A percentile compares a stretch with the other conserved stretches of the same genome.
Evolutionary conservation across 2,113 vertebrate species (phyloP).

Genomic region (Aptenodytes forsteri): DNA sequence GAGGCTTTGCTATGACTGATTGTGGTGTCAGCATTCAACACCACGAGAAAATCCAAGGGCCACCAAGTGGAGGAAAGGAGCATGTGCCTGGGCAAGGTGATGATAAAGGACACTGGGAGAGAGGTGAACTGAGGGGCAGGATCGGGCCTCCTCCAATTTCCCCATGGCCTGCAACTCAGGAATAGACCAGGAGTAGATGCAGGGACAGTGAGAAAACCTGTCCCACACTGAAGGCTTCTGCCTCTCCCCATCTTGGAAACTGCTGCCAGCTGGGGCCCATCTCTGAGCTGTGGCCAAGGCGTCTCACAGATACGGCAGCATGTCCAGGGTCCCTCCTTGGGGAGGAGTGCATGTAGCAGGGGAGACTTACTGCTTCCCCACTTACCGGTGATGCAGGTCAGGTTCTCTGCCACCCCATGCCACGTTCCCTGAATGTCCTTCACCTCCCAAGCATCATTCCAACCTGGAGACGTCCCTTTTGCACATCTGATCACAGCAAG

Average conservation of each 20-base stretch:
- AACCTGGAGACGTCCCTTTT: fast-evolving
- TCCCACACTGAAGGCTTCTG: not conserved
- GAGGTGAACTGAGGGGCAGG: not conserved
- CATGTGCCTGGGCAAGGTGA: not conserved
- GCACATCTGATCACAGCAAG: not conserved
- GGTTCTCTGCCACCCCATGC: fast-evolving
- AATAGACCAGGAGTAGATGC: not conserved
- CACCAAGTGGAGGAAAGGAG: not conserved
- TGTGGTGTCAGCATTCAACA: not conserved
- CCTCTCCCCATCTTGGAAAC: not conserved
- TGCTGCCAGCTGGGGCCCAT: fast-evolving
- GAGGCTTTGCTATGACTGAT: not conserved
- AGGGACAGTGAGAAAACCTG: not conserved
- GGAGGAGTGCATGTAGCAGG: fast-evolving
- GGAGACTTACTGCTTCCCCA: not conserved
- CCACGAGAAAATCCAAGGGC: not conserved
- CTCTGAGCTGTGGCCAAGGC: not conserved
- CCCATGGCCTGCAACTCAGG: not conserved
- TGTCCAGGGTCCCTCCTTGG: not conserved
- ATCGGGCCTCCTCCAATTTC: not conserved
- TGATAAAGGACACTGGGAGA: not conserved
- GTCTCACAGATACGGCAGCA: fast-evolving
- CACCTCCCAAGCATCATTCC: not conserved
- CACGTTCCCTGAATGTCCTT: not conserved
- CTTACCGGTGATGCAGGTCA: not conserved